Evolutionary conservation across 2,888 invertebrate species (phyloP).

Genomic region (Patella depressa): DNA sequence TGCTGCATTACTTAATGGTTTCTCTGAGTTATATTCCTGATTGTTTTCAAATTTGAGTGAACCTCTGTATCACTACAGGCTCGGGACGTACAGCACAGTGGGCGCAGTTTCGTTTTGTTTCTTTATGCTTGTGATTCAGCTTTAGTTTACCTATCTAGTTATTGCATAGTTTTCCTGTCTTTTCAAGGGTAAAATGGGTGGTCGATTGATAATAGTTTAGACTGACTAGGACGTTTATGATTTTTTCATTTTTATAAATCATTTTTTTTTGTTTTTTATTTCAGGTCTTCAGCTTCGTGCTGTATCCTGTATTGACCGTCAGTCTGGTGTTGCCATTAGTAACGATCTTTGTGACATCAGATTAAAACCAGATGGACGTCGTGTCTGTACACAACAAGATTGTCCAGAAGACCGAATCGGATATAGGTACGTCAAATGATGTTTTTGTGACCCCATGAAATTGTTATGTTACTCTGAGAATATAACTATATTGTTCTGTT

Average conservation of each 20-base stretch:
- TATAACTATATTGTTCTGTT: neutral
- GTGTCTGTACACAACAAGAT: constrained; percentile 42
- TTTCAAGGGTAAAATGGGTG: no score
- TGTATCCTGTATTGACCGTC: constrained; percentile 50
- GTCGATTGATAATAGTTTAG: no score
- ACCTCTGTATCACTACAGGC: no score
- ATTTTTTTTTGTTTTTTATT: neutral
- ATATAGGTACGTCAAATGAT: constrained; percentile 43
- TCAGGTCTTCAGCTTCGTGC: constrained; percentile 49
- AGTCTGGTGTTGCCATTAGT: constrained; percentile 36
- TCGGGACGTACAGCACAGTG: no score
- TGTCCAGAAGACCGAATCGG: constrained; percentile 39
- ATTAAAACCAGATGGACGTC: constrained; percentile 34
- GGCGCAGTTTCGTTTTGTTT: no score
- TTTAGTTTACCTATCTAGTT: no score
- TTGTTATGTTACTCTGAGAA: neutral
- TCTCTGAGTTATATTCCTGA: no score
- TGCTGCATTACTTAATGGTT: no score
- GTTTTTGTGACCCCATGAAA: neutral
- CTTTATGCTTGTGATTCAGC: no score
- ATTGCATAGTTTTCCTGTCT: no score
- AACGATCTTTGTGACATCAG: constrained; percentile 35
- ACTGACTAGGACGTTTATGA: no score
- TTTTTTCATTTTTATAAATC: neutral
- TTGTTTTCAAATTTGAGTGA: no score